Evolutionary conservation across 2,888 invertebrate species (phyloP), one percentile per base, ranked within the genome.

Genomic region (Diarsia mendica): DNA sequence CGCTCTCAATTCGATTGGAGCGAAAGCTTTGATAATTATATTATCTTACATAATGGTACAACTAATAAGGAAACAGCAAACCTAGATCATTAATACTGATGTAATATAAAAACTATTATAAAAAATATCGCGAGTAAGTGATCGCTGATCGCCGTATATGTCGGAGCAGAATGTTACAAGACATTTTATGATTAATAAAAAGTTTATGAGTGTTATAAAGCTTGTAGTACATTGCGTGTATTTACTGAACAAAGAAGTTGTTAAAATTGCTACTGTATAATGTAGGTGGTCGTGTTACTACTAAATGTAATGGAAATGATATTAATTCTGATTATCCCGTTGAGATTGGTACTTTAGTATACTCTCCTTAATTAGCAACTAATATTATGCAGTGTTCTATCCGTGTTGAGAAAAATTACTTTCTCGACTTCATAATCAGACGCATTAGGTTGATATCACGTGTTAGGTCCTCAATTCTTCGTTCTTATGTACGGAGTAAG

Each of bases 61-160:
- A 66, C 77, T 84, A 85, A 85, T 85, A 85, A 86, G 82, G 82
- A 85, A 83, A 84, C 73, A 64, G 69, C 67, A 72, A 79, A 79
- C 84, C 77, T 80, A 71, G 63, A 72, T 77, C 71, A 79, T 82
- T 76, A 68, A 82, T 79, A 87, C 82, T 86, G 84, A 85, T 79
- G 78, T 82, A 85, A 79, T 74, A 68, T 69, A 69, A 63, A 63
- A 63, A 73, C 13, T 65, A 48, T 79, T 74, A 60, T 76, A 77
- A 83, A 85, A 74, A 73, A 63, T 63, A 77, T 72, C 55, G 51
- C 67, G 39, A 63, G 55, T 68, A 68, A 77, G 69, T 74, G 68
- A 75, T 71, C 72, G 64, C 61, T 74, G 68, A 75, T 71, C 72
- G 64, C 61, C 23, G 70, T 72, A 48, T 48, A 73, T 60, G 72